Evolutionary conservation across 1,140 invertebrate genomes (phyloP), one percentile per base, ranked within the genome.

Genomic region (Lucilia cuprina): DNA sequence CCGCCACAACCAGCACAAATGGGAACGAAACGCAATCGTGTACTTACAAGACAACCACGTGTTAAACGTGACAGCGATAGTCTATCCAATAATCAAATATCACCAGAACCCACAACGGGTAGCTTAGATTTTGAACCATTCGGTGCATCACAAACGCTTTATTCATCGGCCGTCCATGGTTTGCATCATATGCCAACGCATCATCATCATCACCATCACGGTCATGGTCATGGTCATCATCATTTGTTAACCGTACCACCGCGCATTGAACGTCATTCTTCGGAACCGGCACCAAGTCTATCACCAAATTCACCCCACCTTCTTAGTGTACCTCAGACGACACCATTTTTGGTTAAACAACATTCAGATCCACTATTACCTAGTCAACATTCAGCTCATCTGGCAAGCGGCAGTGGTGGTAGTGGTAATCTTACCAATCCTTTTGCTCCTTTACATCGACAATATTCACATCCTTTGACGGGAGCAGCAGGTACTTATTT

Each of bases 361-460:
- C 93, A 94, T 87, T 95, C 94, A 9, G 94, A 94, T 90, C 94
- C 94, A 3, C 85, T 94, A 60, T 86, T 94, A 83, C 92, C 93
- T 9, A 94, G 91, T 86, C 93, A 94, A 87, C 92, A 91, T 41
- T 87, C 89, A 60, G 88, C 87, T 90, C 91, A 87, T 89, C 90
- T 85, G 89, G 87, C 84, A 90, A 88, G 60, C 91, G 91, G 85
- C 87, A 90, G 60, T 89, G 89, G 74, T 91, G 90, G 84, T 86
- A 30, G 50, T 19, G 86, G 87, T 74, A 83, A 49, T 60, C 19
- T 74, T 17, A 90, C 82, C 82, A 90, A 90, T 86, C 89, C 89
- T 3, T 90, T 90, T 70, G 87, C 89, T 83, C 88, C 89, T 83
- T 90, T 93, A 83, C 91, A 93, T 85, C 91, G 93, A 14, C 93